These are phyloP conservation scores for Trachelipus rathkii DNA, from an alignment of 1,140 invertebrate species.

Conservation along the genomic window DNA sequence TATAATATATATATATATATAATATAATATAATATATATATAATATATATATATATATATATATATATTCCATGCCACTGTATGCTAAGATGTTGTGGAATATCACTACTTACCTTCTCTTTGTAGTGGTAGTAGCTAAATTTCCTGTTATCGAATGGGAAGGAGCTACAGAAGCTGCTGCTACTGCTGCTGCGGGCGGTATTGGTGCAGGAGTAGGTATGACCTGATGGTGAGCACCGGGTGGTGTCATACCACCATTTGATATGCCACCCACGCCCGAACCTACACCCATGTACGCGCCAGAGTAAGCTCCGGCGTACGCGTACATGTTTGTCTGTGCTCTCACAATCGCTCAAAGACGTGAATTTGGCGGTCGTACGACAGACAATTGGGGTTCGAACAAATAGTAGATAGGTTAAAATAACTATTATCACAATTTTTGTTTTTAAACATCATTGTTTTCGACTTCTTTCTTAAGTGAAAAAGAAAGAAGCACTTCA, in stretches of 20 bases:
- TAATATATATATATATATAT: too few species aligned
- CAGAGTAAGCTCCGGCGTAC: slow-evolving; percentile 36
- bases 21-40: too few species aligned
- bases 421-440: too few species aligned
- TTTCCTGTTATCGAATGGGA: slow-evolving; percentile 9
- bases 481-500: too few species aligned
- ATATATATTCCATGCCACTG: too few species aligned
- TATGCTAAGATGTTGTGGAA: too few species aligned
- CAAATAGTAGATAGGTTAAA: too few species aligned
- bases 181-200: background rate
- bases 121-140: slow-evolving; percentile 32
- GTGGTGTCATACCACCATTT: background rate
- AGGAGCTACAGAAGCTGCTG: background rate
- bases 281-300: slow-evolving; percentile 39
- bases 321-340: slow-evolving; percentile 26
- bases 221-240: background rate
- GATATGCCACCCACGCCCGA: slow-evolving; percentile 39
- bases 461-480: too few species aligned
- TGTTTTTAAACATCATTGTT: too few species aligned
- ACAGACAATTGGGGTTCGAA: too few species aligned
- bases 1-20: too few species aligned
- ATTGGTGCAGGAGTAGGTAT: background rate
- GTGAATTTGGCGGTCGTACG: too few species aligned
- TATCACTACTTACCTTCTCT: slow-evolving; percentile 33
- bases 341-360: background rate